A percentile compares a stretch with the other conserved stretches of the same genome.
Conservation (phyloP, 2,888 invertebrate species). For the Athrips mouffetella region DNA sequence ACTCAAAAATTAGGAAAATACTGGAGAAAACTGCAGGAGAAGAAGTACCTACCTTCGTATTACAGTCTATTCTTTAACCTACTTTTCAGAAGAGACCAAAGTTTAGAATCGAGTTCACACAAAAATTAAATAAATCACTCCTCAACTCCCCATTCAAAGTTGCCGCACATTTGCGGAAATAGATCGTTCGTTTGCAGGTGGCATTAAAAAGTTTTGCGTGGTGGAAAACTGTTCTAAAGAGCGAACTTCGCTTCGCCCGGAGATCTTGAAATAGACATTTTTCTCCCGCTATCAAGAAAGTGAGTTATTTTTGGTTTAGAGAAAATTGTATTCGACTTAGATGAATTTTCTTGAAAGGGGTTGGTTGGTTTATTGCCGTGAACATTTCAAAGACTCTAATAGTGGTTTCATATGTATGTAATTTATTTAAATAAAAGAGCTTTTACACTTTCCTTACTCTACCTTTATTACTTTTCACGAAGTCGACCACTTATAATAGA, state of each 20-base stretch:
- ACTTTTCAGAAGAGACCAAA: no score
- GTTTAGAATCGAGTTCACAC: not conserved
- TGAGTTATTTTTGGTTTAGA: conserved; percentile 5
- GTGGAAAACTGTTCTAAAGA: conserved; percentile 5
- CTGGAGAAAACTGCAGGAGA: no score
- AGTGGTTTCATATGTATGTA: no score
- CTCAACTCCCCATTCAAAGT: not conserved
- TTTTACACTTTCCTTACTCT: no score
- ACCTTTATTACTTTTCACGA: no score
- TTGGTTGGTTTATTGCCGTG: not conserved
- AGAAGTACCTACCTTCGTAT: no score
- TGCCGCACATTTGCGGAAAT: conserved; percentile 6
- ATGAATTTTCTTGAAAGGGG: not conserved
- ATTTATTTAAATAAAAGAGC: no score
- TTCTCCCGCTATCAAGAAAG: conserved; percentile 13
- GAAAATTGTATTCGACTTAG: not conserved
- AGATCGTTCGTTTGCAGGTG: conserved; percentile 10
- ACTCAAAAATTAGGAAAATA: no score
- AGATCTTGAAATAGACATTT: conserved; percentile 2
- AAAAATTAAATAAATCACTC: conserved; percentile 1
- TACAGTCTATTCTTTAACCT: no score
- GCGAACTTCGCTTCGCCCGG: not conserved
- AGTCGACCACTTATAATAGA: no score
- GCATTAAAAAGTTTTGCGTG: conserved; percentile 7
- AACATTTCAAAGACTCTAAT: not conserved